Conservation (phyloP, 1,140 invertebrate genomes). For the Drosophila erecta region DNA sequence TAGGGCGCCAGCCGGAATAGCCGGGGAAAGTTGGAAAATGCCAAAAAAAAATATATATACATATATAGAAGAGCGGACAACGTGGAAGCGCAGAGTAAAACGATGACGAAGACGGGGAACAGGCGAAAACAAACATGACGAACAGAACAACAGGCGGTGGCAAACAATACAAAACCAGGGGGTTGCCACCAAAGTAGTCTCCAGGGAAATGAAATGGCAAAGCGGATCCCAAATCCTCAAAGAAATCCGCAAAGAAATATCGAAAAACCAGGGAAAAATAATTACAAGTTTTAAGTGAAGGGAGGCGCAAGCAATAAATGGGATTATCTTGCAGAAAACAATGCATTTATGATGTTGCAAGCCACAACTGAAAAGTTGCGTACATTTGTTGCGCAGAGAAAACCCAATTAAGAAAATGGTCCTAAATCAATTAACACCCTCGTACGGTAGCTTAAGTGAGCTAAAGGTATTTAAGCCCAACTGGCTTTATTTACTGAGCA, state of each 20-base stretch:
- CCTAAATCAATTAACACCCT: too few relatives aligned
- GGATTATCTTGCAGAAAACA: too few relatives aligned
- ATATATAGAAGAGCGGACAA: too few relatives aligned
- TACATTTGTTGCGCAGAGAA: too few relatives aligned
- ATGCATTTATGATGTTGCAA: too few relatives aligned
- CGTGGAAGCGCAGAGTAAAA: background rate
- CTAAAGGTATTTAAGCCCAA: background rate
- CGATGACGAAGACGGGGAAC: conserved; percentile 18
- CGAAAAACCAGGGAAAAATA: background rate
- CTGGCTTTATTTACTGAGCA: background rate
- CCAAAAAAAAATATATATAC: background rate
- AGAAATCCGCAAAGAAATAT: background rate
- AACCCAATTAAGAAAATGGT: too few relatives aligned
- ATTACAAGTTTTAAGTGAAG: too few relatives aligned
- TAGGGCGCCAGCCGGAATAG: background rate
- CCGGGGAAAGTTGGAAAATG: background rate
- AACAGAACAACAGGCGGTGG: conserved; percentile 29
- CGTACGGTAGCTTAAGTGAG: too few relatives aligned
- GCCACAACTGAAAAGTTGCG: too few relatives aligned
- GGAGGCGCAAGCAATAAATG: too few relatives aligned
- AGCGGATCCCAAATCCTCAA: background rate
- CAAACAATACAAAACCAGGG: conserved; percentile 12
- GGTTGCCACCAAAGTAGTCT: conserved; percentile 18
- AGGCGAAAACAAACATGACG: conserved; percentile 27
- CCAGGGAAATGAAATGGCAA: background rate